These are phyloP conservation scores for Simalia tracyae DNA, from an alignment of 2,797 vertebrate genomes.

Conservation along the genomic window DNA sequence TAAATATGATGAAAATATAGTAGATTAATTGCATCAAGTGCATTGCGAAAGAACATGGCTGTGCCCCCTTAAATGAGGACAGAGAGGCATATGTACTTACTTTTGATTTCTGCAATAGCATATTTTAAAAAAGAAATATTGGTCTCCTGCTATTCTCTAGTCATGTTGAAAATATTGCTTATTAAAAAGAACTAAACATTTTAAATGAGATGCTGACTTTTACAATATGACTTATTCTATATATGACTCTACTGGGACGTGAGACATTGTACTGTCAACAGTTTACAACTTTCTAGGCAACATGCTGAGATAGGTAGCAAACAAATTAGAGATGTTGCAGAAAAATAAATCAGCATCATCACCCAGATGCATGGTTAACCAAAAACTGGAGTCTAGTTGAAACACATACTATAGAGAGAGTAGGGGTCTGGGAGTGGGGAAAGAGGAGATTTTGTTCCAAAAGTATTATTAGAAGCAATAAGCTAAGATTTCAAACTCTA, in stretches of 20 bases:
- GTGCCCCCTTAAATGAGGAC: not conserved
- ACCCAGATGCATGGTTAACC: not conserved
- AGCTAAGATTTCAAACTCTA: not conserved
- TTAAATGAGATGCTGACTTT: conserved; percentile 5
- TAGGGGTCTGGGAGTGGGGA: not conserved
- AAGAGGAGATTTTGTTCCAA: not conserved
- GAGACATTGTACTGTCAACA: not conserved
- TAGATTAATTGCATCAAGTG: not conserved
- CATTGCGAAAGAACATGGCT: not conserved
- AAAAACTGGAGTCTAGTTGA: not conserved
- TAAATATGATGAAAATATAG: not conserved
- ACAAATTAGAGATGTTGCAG: not conserved
- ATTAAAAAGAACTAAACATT: not conserved
- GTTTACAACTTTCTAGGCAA: conserved; percentile 4
- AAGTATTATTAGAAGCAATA: not conserved
- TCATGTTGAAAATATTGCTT: not conserved
- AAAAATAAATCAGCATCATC: not conserved
- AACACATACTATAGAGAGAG: not conserved
- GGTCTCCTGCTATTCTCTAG: not conserved
- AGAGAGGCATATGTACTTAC: not conserved
- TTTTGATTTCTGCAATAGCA: not conserved
- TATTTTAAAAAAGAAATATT: not conserved
- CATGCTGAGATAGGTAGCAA: not conserved
- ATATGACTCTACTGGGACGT: not conserved
- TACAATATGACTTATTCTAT: not conserved